phyloP scores from a whole-genome alignment of 1,140 invertebrate species.

The Rhagoletis pomonella region DNA sequence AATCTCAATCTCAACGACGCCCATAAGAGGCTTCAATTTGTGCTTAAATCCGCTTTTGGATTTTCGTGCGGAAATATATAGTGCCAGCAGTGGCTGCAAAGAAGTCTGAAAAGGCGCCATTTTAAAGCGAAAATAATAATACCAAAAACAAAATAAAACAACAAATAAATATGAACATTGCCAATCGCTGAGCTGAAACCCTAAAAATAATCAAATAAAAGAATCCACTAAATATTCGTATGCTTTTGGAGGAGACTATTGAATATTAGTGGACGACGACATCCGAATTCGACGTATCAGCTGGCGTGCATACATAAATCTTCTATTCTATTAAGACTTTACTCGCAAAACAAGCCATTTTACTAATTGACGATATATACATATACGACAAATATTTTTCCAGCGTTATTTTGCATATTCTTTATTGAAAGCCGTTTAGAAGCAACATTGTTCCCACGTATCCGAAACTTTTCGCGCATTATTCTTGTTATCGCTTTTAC shows the following conservation, averaged over 20 bases:
- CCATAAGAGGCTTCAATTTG: conserved; percentile 50
- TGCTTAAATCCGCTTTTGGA: conserved; percentile 50
- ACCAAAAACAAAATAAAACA: background rate
- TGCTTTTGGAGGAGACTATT: conserved; percentile 6
- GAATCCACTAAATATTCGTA: conserved; percentile 17
- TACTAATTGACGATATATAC: conserved; percentile 49
- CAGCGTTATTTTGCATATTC: conserved; percentile 47
- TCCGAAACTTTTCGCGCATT: conserved; percentile 29
- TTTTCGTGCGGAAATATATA: conserved; percentile 22
- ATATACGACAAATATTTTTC: conserved; percentile 39
- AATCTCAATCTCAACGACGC: conserved; percentile 42
- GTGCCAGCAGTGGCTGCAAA: conserved; percentile 47
- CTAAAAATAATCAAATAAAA: background rate
- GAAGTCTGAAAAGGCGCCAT: conserved; percentile 51
- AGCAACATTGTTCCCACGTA: conserved; percentile 25
- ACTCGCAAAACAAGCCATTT: conserved; percentile 50
- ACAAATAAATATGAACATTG: conserved; percentile 34
- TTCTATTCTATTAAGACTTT: conserved; percentile 51
- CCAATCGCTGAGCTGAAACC: conserved; percentile 17
- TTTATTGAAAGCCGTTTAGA: conserved; percentile 42
- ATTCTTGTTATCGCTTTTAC: conserved; percentile 42
- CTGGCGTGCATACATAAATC: conserved; percentile 39
- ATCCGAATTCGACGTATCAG: conserved; percentile 25
- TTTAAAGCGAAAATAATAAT: conserved; percentile 43
- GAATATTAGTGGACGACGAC: background rate